These are phyloP conservation scores for Melanocharis versteri DNA, from an alignment of 2,113 vertebrate genomes.

Conservation along the genomic window DNA sequence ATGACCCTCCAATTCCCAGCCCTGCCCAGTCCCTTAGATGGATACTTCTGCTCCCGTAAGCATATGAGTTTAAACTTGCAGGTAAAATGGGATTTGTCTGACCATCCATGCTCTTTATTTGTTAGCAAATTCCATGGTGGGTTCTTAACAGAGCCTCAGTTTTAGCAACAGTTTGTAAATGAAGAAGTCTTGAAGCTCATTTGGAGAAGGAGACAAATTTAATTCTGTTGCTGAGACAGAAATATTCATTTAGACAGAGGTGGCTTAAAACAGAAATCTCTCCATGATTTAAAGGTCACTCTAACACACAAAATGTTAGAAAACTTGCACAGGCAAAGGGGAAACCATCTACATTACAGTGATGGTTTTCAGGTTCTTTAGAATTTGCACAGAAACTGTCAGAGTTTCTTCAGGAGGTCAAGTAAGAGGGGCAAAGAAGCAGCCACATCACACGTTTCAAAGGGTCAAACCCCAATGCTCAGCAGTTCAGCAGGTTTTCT, in stretches of 20 bases:
- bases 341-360: background rate
- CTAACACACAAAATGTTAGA: background rate
- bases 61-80: background rate
- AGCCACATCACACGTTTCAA: background rate
- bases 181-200: background rate
- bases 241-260: background rate
- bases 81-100: background rate
- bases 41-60: background rate
- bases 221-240: background rate
- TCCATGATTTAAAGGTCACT: background rate
- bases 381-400: background rate
- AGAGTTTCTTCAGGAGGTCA: background rate
- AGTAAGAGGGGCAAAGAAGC: background rate
- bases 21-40: background rate
- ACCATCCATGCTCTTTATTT: background rate
- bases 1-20: background rate
- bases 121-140: background rate
- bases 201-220: background rate
- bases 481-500: background rate
- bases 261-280: background rate
- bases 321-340: background rate
- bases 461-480: background rate
- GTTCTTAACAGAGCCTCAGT: background rate
- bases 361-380: background rate
- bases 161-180: background rate